Evolutionary conservation across 2,888 invertebrate species (phyloP).

Genomic region (Phortica magna): DNA sequence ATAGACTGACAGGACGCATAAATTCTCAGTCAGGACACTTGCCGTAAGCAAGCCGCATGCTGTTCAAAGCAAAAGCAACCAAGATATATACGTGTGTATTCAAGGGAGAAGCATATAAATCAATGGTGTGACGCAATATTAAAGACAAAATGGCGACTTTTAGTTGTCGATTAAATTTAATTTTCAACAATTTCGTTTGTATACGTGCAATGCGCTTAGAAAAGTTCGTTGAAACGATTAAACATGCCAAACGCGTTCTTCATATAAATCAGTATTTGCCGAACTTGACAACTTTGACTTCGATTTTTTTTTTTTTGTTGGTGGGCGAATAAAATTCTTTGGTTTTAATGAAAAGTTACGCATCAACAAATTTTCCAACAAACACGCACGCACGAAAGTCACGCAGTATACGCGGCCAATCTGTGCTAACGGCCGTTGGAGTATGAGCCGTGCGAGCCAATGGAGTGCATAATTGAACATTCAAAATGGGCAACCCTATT

Average conservation of each 20-base stretch:
- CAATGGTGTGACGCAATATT: too few species aligned
- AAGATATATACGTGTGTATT: not conserved
- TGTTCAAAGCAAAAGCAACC: not conserved
- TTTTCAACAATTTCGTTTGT: not conserved
- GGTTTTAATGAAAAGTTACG: constrained; percentile 66
- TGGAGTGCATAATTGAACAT: constrained; percentile 74
- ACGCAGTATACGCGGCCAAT: constrained; percentile 28
- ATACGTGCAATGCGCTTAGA: not conserved
- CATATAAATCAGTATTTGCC: constrained; percentile 66
- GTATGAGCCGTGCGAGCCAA: constrained; percentile 63
- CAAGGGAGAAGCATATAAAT: too few species aligned
- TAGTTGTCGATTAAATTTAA: constrained; percentile 20
- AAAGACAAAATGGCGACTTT: not conserved
- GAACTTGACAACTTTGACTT: constrained; percentile 38
- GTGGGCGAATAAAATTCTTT: not conserved
- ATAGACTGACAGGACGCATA: constrained; percentile 73
- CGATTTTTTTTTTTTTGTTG: constrained; percentile 11
- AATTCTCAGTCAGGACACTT: constrained; percentile 48
- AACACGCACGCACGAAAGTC: constrained; percentile 38
- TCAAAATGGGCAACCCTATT: not conserved
- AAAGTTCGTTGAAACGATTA: constrained; percentile 50
- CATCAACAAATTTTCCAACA: constrained; percentile 66
- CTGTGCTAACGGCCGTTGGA: constrained; percentile 56
- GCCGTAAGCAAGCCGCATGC: not conserved
- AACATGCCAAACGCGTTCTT: constrained; percentile 65